Evolutionary conservation across 2,888 invertebrate genomes (phyloP).

Genomic region (Slavum lentiscoides): DNA sequence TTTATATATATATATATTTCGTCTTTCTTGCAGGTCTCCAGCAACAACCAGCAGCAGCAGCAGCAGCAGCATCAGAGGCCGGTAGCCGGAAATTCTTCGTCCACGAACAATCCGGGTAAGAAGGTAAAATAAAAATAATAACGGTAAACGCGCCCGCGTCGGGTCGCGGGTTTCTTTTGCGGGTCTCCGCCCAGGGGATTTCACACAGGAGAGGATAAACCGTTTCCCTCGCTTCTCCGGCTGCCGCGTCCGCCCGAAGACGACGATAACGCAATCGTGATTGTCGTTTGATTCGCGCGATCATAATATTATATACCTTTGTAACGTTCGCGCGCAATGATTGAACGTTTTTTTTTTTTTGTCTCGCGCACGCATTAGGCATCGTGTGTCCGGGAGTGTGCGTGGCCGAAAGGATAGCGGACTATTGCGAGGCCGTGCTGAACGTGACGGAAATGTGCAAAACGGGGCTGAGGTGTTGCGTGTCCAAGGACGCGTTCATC

Average conservation of each 20-base stretch:
- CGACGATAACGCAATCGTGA: no score
- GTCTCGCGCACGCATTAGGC: background rate
- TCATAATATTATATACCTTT: background rate
- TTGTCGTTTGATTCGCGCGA: no score
- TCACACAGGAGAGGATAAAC: no score
- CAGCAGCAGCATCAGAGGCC: conserved; percentile 26
- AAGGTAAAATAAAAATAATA: conserved; percentile 52
- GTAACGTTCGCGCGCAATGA: no score
- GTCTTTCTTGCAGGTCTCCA: background rate
- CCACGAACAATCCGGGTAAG: conserved; percentile 54
- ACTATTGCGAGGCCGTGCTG: conserved; percentile 84
- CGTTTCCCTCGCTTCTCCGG: no score
- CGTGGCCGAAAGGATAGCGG: conserved; percentile 77
- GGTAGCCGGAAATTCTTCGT: conserved; percentile 7
- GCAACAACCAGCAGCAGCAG: conserved; percentile 22
- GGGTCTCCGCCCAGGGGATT: background rate
- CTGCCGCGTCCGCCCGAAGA: no score
- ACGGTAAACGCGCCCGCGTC: conserved; percentile 2
- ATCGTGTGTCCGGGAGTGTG: conserved; percentile 76
- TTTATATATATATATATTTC: background rate
- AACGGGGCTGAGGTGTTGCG: conserved; percentile 78
- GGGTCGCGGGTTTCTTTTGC: background rate
- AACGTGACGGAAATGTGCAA: conserved; percentile 75
- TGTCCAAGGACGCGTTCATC: conserved; percentile 71
- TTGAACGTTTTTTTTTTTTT: background rate